These are phyloP conservation scores for Adelphocoris suturalis DNA, from an alignment of 2,888 invertebrate species.

Conservation along the genomic window DNA sequence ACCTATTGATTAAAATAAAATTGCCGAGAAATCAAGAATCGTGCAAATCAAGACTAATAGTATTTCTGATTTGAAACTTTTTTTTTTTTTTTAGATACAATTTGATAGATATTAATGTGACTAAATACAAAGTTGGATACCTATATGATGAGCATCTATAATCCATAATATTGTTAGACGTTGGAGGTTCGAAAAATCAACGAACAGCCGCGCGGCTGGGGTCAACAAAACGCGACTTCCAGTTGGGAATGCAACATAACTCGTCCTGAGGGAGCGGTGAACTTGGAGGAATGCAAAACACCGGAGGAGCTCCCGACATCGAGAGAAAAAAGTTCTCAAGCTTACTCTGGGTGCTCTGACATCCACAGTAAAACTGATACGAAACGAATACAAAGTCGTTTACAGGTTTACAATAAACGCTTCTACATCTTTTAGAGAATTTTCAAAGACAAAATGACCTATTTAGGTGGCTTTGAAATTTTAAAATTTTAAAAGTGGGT, in stretches of 20 bases:
- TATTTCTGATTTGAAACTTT: too few species aligned
- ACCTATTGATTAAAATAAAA: too few species aligned
- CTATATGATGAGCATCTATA: too few species aligned
- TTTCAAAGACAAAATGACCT: too few species aligned
- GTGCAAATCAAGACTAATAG: too few species aligned
- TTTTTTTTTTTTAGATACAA: too few species aligned
- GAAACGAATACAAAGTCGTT: background rate
- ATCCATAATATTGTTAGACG: background rate
- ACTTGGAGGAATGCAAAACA: conserved; percentile 19
- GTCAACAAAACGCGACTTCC: background rate
- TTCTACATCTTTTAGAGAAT: background rate
- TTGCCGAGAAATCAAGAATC: too few species aligned
- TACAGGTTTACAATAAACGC: background rate
- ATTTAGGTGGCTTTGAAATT: too few species aligned
- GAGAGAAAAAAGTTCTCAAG: conserved; percentile 3
- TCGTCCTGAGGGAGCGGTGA: conserved; percentile 25
- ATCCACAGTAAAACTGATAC: background rate
- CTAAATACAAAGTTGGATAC: too few species aligned
- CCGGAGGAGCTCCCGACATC: background rate
- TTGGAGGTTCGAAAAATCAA: conserved; percentile 8
- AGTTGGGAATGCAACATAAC: conserved; percentile 14
- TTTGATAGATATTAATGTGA: too few species aligned
- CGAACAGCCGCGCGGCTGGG: background rate
- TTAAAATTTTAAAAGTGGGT: too few species aligned
- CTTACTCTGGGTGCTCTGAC: background rate